Percentiles rank a stretch among this genome's conserved stretches.
phyloP scores from a whole-genome alignment of 2,113 vertebrate genomes.

The Phaethon lepturus region DNA sequence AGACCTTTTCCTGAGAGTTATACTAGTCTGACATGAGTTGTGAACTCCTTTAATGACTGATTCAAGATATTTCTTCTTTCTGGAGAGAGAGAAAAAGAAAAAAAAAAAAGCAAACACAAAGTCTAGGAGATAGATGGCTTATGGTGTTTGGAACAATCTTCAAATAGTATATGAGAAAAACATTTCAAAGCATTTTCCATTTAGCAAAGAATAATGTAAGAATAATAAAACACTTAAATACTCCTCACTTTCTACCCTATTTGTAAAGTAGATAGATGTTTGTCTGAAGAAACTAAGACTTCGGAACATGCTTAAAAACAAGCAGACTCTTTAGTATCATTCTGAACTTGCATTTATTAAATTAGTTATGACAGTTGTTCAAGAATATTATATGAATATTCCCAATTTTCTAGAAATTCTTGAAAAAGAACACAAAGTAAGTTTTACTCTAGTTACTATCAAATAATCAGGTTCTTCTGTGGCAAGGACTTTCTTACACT shows the following conservation, averaged over 20 bases:
- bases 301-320: neutral
- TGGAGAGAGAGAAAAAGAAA: neutral
- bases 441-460: neutral
- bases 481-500: neutral
- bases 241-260: neutral
- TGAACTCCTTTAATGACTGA: slow-evolving; percentile 29
- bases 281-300: neutral
- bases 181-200: slow-evolving; percentile 24
- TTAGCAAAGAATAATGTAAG: neutral
- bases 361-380: neutral
- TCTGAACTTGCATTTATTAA: neutral
- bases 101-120: neutral
- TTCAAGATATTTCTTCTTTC: neutral
- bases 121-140: neutral
- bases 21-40: neutral
- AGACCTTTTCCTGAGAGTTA: slow-evolving; percentile 11
- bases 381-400: neutral
- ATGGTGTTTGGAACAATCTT: slow-evolving; percentile 12
- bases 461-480: neutral
- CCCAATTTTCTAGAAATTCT: neutral
- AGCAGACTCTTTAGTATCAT: neutral
- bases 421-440: neutral
- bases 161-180: neutral
- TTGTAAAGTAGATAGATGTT: neutral
- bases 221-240: slow-evolving; percentile 13